phyloP scores from a whole-genome alignment of 2,888 invertebrate species.

The Spisula solida region DNA sequence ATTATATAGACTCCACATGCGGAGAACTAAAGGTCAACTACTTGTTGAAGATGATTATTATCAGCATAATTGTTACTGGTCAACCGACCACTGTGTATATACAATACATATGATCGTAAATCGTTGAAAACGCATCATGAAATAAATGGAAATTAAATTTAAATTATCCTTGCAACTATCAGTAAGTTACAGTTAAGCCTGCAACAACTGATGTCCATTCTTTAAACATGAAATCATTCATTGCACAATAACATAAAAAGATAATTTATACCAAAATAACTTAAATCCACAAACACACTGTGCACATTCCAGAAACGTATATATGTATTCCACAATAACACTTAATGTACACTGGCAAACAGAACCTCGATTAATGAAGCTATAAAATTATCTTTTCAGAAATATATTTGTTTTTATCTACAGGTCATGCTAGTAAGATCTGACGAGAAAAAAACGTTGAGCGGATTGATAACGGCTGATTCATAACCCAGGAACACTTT shows the following conservation, averaged over 20 bases:
- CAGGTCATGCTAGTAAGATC: conserved; percentile 26
- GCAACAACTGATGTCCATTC: too few relatives aligned
- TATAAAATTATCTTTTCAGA: conserved; percentile 1
- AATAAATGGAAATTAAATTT: too few relatives aligned
- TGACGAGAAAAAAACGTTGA: conserved; percentile 25
- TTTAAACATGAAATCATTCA: too few relatives aligned
- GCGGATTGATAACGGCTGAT: conserved; percentile 18
- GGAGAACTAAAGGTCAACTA: too few relatives aligned
- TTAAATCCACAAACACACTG: neutral
- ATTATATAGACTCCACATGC: too few relatives aligned
- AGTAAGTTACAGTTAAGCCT: too few relatives aligned
- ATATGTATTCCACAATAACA: neutral
- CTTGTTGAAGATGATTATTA: too few relatives aligned
- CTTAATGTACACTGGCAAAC: neutral
- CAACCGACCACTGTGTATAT: too few relatives aligned
- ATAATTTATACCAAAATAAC: neutral
- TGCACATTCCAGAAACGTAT: neutral
- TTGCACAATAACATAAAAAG: neutral
- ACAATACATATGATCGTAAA: too few relatives aligned
- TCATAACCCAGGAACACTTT: conserved; percentile 28
- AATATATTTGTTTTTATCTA: conserved; percentile 23
- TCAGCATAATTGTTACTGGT: too few relatives aligned
- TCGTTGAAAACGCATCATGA: too few relatives aligned
- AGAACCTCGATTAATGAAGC: neutral
- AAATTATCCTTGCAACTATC: too few relatives aligned